phyloP scores from a whole-genome alignment of 2,888 invertebrate species.

The Xestobium rufovillosum region DNA sequence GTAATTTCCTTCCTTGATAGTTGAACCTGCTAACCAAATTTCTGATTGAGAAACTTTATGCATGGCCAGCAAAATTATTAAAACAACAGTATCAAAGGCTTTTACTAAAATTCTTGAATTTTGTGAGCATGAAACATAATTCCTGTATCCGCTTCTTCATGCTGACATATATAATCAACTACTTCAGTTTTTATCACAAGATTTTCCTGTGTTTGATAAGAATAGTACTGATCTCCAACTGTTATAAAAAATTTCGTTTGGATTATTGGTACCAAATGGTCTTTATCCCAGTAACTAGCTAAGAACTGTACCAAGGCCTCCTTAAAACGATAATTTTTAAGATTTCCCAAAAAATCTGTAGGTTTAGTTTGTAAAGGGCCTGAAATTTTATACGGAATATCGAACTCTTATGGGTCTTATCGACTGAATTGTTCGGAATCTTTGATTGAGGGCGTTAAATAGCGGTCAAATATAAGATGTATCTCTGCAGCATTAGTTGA shows the following conservation, averaged over 20 bases:
- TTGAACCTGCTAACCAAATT: constrained; percentile 23
- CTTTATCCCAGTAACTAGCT: constrained; percentile 26
- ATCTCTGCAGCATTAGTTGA: constrained; percentile 23
- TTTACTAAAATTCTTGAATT: constrained; percentile 27
- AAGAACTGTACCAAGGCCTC: constrained; percentile 30
- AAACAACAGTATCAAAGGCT: constrained; percentile 26
- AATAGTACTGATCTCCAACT: constrained; percentile 21
- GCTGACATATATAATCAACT: constrained; percentile 23
- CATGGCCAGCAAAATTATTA: constrained; percentile 26
- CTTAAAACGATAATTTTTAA: constrained; percentile 32
- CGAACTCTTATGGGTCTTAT: constrained; percentile 22
- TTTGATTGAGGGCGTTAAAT: constrained; percentile 34
- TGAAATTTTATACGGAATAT: constrained; percentile 28
- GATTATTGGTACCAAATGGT: constrained; percentile 25
- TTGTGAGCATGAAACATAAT: constrained; percentile 25
- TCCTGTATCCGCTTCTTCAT: constrained; percentile 29
- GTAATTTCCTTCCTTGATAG: constrained; percentile 14
- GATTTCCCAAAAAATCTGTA: constrained; percentile 26
- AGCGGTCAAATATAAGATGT: constrained; percentile 30
- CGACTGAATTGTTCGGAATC: constrained; percentile 28
- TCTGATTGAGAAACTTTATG: constrained; percentile 23
- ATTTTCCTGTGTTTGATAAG: constrained; percentile 15
- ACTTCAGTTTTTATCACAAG: constrained; percentile 21
- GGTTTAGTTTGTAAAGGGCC: constrained; percentile 31
- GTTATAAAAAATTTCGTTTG: constrained; percentile 24